Evolutionary conservation across 2,113 vertebrate genomes (phyloP).

Genomic region (Charadrius vociferus): DNA sequence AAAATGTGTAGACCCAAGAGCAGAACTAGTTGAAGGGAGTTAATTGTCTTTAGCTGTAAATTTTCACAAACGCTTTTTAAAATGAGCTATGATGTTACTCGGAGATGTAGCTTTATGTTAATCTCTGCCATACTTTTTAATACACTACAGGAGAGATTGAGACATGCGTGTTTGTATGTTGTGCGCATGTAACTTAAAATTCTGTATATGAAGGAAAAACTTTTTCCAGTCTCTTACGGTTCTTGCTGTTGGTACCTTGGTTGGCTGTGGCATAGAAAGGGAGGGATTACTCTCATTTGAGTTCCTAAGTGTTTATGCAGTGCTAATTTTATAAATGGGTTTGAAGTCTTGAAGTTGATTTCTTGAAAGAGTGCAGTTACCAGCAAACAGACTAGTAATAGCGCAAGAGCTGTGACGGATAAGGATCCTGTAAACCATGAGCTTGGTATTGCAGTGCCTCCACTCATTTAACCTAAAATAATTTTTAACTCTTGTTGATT

Average conservation of each 20-base stretch:
- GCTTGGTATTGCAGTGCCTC: neutral
- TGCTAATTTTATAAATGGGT: neutral
- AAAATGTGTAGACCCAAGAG: neutral
- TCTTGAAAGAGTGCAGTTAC: neutral
- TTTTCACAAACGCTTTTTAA: neutral
- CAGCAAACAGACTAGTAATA: neutral
- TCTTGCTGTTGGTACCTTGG: neutral
- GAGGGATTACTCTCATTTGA: neutral
- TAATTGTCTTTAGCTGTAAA: neutral
- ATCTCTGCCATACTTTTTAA: neutral
- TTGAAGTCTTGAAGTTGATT: neutral
- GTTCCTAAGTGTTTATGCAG: neutral
- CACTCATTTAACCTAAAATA: neutral
- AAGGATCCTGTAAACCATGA: neutral
- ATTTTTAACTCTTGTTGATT: neutral
- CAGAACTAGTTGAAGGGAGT: neutral
- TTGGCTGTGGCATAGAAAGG: neutral
- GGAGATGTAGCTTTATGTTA: neutral
- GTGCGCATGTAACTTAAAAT: neutral
- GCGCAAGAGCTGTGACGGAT: rapidly evolving
- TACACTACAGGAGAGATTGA: neutral
- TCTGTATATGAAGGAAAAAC: neutral
- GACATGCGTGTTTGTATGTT: rapidly evolving
- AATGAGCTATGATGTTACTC: neutral
- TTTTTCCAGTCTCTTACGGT: neutral